Evolutionary conservation across 2,113 vertebrate species (phyloP).

Genomic region (Rhynchopsitta pachyrhyncha): DNA sequence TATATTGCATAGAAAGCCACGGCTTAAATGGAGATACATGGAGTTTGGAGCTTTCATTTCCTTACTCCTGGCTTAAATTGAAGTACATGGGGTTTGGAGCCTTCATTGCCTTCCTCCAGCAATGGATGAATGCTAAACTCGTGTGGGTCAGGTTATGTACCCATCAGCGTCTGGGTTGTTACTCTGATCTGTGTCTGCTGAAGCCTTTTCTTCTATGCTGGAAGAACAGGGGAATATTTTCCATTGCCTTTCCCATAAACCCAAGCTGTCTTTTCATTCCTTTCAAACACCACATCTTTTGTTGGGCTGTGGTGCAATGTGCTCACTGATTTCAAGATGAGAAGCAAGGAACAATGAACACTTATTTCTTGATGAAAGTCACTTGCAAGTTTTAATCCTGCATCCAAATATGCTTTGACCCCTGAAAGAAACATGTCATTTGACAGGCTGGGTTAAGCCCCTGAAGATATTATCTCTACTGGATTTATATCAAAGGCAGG

Average conservation of each 20-base stretch:
- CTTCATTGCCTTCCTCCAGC: background rate
- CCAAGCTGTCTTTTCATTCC: background rate
- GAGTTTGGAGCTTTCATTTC: background rate
- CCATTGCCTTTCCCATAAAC: background rate
- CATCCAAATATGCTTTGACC: background rate
- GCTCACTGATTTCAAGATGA: background rate
- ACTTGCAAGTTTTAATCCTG: background rate
- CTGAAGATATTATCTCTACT: background rate
- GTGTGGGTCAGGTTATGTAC: background rate
- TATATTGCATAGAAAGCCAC: background rate
- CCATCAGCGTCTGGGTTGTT: background rate
- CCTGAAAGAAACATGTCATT: background rate
- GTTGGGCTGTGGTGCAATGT: background rate
- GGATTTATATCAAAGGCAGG: background rate
- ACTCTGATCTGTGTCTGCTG: background rate
- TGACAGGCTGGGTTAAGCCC: background rate
- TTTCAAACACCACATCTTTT: background rate
- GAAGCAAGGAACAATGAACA: background rate
- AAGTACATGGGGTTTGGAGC: background rate
- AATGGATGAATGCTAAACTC: background rate
- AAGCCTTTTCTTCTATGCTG: background rate
- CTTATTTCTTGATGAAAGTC: background rate
- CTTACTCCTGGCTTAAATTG: background rate
- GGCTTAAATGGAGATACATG: background rate
- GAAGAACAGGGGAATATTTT: background rate